Base-by-base conservation (phyloP, 2,888 invertebrate genomes). In the Drosophila histrio region DNA sequence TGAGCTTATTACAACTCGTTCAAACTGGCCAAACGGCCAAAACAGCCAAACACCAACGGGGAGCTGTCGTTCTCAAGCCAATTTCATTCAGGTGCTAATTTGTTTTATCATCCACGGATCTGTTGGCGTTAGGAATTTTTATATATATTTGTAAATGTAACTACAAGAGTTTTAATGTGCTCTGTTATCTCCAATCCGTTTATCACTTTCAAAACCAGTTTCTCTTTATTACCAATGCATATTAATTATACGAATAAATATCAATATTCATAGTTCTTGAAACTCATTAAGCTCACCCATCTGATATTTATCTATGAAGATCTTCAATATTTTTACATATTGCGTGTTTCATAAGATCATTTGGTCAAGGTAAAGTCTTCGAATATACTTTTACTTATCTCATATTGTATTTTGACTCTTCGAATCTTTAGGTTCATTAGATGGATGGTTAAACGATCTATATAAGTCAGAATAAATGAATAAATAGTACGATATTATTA, bases 1-100 rank as follows among this genome's bases (percentile, higher is more conserved):
- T 80, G 50, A 72, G 87, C 77, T 80, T 85, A 85, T 88, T 88
- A 85, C 77, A 84, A 88, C 67, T 88, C 84, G 87, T 67, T 83
- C 83, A 77, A 66, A 66, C 52, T 17, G 43, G 41, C 43, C 50
- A n/a, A n/a, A n/a, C n/a, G n/a, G n/a, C n/a, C 83, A 77, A 66
- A 66, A 49, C n/a, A 43, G 41, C 43, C 50, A 50, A 30, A 46
- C 36, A 50, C 15, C 43, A 43, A 28, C 26, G 8, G 19, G 3
- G 9, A 17, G 36, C 3, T n/a, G 39, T 67, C 60, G 43, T 36
- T 32, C 11, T 19, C 41, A 15, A 60, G 28, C 28, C 49, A 34
- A 44, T 66, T 56, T 58, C 39, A 68, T 52, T 53, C 56, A 71
- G 79, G 68, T 74, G 75, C 73, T 79, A 67, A 77, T 81, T 77